These are phyloP conservation scores for Prionace glauca DNA, from an alignment of 2,797 vertebrate species.

Conservation along the genomic window DNA sequence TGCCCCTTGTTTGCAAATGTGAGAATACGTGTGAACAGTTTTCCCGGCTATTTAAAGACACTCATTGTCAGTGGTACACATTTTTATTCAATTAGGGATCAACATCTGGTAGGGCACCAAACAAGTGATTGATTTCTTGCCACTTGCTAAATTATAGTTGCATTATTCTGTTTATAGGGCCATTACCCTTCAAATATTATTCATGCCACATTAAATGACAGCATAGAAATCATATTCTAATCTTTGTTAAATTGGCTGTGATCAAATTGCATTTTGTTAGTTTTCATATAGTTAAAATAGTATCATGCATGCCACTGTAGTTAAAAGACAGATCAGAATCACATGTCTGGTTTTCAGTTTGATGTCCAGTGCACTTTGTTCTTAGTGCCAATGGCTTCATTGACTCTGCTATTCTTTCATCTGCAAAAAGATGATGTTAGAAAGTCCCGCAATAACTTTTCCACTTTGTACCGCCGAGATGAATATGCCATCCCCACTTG, in stretches of 20 bases:
- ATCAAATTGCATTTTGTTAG: constrained; percentile 22
- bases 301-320: not conserved
- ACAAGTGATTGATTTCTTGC: constrained; percentile 29
- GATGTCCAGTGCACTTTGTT: not conserved
- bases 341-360: not conserved
- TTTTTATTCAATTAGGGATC: constrained; percentile 32
- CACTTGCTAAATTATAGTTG: constrained; percentile 25
- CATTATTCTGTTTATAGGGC: constrained; percentile 21
- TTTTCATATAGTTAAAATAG: not conserved
- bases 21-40: not conserved
- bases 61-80: constrained; percentile 3
- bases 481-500: not conserved
- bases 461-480: not conserved
- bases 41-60: not conserved
- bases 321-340: constrained; percentile 5
- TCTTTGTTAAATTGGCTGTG: not conserved
- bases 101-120: constrained; percentile 14
- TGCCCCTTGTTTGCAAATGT: constrained; percentile 28
- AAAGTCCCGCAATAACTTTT: not conserved
- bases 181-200: constrained; percentile 34
- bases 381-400: not conserved
- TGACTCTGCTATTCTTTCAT: not conserved
- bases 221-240: not conserved
- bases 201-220: constrained; percentile 7
- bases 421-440: not conserved